Conservation (phyloP, 2,113 vertebrate species). For the Nyctereutes procyonoides region DNA sequence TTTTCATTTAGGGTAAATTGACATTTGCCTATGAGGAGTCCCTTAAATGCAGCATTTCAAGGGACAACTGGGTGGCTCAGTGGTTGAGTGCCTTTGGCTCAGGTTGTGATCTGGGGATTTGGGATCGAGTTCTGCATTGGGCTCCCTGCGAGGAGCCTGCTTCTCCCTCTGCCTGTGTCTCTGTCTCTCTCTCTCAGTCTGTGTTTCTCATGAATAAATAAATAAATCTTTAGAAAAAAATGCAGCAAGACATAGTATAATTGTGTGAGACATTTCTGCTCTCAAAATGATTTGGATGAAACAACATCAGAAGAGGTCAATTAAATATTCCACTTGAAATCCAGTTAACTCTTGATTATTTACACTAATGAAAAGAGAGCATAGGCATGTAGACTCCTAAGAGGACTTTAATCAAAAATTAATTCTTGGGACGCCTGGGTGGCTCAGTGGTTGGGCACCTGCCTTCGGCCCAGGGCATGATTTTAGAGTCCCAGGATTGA, state of each 20-base stretch:
- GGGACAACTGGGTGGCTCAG: no score
- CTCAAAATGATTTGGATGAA: slow-evolving; percentile 42
- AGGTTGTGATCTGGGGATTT: no score
- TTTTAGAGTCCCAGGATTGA: no score
- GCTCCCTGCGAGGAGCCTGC: no score
- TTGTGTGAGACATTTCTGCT: slow-evolving; percentile 36
- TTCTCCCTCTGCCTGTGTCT: no score
- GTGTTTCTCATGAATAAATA: no score
- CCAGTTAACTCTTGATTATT: slow-evolving; percentile 63
- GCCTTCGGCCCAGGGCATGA: no score
- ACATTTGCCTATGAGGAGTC: slow-evolving; percentile 36
- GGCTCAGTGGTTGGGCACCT: no score
- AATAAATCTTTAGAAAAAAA: no score
- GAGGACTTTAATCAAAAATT: background rate
- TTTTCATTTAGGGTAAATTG: slow-evolving; percentile 48
- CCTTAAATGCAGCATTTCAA: slow-evolving; percentile 50
- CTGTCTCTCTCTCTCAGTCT: no score
- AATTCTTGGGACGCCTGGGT: background rate
- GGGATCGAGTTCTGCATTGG: no score
- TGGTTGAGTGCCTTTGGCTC: no score
- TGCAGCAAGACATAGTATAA: background rate
- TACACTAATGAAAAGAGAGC: background rate
- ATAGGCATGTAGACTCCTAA: background rate
- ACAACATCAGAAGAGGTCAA: background rate
- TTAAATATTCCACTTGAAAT: slow-evolving; percentile 38